These are phyloP conservation scores for Hirundo rustica DNA, from an alignment of 2,797 vertebrate species.

Conservation along the genomic window DNA sequence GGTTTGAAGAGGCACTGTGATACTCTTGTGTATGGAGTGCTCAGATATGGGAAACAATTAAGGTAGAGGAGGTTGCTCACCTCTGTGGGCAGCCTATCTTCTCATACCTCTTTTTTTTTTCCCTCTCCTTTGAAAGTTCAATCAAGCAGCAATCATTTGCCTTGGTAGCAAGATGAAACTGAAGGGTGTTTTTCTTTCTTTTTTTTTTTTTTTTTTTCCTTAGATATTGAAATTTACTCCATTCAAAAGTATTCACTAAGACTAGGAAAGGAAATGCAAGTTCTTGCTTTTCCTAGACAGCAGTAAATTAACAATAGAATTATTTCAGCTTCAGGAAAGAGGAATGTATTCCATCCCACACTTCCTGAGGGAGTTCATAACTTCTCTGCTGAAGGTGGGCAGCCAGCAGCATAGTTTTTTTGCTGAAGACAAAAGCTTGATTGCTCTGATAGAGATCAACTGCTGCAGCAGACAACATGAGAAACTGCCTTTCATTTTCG, in stretches of 20 bases:
- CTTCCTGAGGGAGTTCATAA: not conserved
- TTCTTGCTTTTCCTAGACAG: constrained; percentile 1
- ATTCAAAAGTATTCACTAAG: not conserved
- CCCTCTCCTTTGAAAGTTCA: not conserved
- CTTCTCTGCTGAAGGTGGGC: not conserved
- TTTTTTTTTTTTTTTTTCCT: not conserved
- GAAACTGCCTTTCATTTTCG: not conserved
- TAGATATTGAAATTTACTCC: not conserved
- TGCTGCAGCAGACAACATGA: not conserved
- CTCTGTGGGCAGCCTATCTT: not conserved
- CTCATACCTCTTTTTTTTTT: not conserved
- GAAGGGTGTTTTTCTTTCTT: not conserved
- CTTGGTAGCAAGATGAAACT: not conserved
- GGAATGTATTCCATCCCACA: not conserved
- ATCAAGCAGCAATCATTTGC: not conserved
- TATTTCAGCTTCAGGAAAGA: not conserved
- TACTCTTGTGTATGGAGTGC: not conserved
- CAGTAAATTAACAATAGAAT: not conserved
- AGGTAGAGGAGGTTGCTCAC: not conserved
- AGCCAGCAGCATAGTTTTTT: not conserved
- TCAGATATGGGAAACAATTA: not conserved
- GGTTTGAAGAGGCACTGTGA: not conserved
- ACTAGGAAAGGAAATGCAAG: not conserved
- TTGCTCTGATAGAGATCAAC: not conserved
- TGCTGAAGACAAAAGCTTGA: not conserved